Conservation (phyloP, 2,888 invertebrate species). For the Timema podura region DNA sequence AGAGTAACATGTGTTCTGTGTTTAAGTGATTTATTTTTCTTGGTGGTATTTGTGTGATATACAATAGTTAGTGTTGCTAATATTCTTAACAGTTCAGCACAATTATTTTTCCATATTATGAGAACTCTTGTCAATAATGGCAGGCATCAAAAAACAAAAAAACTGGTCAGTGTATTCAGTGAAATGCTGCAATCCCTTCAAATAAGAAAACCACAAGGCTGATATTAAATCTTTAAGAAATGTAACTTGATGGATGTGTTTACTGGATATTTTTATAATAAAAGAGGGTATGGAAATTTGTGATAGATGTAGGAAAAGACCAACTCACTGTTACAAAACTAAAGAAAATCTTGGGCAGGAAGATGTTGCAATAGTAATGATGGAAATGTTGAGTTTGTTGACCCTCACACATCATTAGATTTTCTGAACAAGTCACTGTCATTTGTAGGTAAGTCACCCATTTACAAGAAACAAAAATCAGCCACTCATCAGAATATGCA, state of each 20-base stretch:
- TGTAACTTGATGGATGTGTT: slow-evolving; percentile 8
- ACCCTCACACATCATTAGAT: slow-evolving; percentile 7
- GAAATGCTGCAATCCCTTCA: neutral
- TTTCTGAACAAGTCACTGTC: slow-evolving; percentile 9
- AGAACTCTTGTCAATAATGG: too few relatives aligned
- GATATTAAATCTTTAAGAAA: slow-evolving; percentile 9
- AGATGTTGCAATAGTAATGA: slow-evolving; percentile 7
- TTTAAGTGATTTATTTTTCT: neutral
- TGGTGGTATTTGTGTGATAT: neutral
- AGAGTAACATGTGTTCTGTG: too few relatives aligned
- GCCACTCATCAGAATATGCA: neutral
- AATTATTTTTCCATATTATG: too few relatives aligned
- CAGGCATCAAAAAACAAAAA: too few relatives aligned
- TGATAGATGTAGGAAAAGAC: slow-evolving; percentile 8
- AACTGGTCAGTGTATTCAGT: too few relatives aligned
- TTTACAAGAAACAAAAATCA: neutral
- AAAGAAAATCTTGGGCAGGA: neutral
- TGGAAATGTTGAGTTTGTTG: neutral
- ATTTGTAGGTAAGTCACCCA: neutral
- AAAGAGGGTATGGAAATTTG: neutral
- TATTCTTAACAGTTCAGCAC: too few relatives aligned
- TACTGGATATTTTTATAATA: slow-evolving; percentile 4
- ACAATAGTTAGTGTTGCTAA: too few relatives aligned
- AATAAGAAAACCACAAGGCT: neutral
- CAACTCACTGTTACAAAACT: neutral